Percentiles rank a stretch among this genome's conserved stretches.
Conservation (phyloP, 2,113 vertebrate species). For the Pelodiscus sinensis region DNA sequence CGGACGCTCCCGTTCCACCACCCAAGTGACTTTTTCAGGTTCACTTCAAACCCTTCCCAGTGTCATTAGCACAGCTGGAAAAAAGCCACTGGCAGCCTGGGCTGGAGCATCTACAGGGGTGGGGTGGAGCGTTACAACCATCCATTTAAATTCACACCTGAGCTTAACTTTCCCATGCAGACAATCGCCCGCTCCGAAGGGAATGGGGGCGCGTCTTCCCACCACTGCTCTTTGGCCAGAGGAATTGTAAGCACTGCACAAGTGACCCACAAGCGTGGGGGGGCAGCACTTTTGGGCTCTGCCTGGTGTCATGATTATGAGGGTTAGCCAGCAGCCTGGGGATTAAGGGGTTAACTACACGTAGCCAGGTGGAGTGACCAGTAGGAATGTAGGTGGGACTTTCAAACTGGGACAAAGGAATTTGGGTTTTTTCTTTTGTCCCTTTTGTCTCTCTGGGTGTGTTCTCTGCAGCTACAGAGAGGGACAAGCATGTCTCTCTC, state of each 20-base stretch:
- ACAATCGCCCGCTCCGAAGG: neutral
- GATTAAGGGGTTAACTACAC: too few relatives aligned
- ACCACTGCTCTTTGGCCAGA: neutral
- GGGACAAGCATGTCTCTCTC: too few relatives aligned
- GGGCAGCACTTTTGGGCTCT: neutral
- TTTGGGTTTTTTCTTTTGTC: too few relatives aligned
- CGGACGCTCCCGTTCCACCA: neutral
- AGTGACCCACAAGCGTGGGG: neutral
- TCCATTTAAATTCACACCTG: neutral
- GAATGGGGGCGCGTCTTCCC: neutral
- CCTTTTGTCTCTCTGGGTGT: too few relatives aligned
- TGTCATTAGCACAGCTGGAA: neutral
- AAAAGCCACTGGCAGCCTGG: neutral
- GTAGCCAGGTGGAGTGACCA: too few relatives aligned
- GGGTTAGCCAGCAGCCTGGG: too few relatives aligned
- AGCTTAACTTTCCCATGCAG: neutral
- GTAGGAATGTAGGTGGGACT: too few relatives aligned
- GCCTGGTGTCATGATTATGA: too few relatives aligned
- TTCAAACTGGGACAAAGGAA: too few relatives aligned
- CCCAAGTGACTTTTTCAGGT: neutral
- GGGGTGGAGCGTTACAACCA: too few relatives aligned
- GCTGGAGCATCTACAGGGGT: neutral
- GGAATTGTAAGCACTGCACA: neutral
- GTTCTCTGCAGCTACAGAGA: too few relatives aligned
- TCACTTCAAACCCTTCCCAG: neutral